Evolutionary conservation across 2,113 vertebrate species (phyloP).

Genomic region (Gasterosteus aculeatus): DNA sequence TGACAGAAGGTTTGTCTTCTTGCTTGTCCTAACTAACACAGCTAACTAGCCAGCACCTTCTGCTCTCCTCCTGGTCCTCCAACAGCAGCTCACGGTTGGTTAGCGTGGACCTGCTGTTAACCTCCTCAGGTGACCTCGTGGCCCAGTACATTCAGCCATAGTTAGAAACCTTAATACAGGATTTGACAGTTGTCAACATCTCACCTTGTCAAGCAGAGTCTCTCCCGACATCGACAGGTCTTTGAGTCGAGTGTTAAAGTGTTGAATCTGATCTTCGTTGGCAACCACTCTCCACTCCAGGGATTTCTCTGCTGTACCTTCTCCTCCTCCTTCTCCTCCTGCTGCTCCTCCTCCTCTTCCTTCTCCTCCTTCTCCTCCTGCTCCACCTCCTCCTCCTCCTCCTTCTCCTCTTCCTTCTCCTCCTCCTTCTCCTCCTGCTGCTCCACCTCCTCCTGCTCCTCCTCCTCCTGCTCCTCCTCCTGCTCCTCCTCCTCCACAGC

Average conservation of each 20-base stretch:
- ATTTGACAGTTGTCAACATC: neutral
- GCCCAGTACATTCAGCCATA: too few species aligned
- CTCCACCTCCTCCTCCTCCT: neutral
- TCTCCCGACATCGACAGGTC: slow-evolving; percentile 84
- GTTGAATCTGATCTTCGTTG: slow-evolving; percentile 82
- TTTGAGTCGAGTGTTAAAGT: slow-evolving; percentile 80
- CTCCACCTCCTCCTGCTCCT: slow-evolving; percentile 15
- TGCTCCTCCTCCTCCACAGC: slow-evolving; percentile 30
- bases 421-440: slow-evolving; percentile 28
- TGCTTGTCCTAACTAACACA: too few species aligned
- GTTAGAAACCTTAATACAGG: neutral
- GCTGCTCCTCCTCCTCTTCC: neutral
- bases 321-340: slow-evolving; percentile 25
- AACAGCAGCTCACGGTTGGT: neutral
- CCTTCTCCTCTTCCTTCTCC: slow-evolving; percentile 7
- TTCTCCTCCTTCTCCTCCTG: neutral
- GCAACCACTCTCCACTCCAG: slow-evolving; percentile 84
- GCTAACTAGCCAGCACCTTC: too few species aligned
- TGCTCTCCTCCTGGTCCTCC: neutral
- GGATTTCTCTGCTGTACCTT: slow-evolving; percentile 77
- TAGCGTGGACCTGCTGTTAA: neutral
- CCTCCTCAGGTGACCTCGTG: neutral
- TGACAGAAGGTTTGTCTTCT: too few species aligned
- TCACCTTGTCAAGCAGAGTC: slow-evolving; percentile 73
- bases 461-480: slow-evolving; percentile 7